Conservation (phyloP, 2,888 invertebrate genomes). For the Cistogaster globosa region DNA sequence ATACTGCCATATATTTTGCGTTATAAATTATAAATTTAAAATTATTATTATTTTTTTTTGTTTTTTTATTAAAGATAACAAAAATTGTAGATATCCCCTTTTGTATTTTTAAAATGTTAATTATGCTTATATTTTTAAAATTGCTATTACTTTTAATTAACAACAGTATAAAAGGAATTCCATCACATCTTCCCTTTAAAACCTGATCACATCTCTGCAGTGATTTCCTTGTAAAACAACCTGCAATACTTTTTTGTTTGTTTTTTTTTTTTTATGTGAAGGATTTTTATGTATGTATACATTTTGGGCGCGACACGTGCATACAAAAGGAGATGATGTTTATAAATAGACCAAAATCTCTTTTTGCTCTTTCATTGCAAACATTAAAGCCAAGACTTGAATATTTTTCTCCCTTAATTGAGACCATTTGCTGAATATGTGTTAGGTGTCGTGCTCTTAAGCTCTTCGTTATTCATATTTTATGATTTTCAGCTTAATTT, state of each 20-base stretch:
- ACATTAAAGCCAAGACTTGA: not conserved
- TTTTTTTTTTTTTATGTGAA: conserved; percentile 27
- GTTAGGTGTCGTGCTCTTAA: conserved; percentile 16
- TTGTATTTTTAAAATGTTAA: too few species aligned
- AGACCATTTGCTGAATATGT: conserved; percentile 65
- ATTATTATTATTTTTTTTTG: too few species aligned
- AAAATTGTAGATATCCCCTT: too few species aligned
- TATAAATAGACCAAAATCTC: conserved; percentile 67
- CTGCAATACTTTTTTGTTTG: conserved; percentile 1
- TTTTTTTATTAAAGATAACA: too few species aligned
- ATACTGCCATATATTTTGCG: too few species aligned
- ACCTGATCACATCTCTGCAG: conserved; percentile 12
- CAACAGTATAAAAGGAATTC: too few species aligned
- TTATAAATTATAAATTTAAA: too few species aligned
- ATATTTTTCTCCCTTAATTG: conserved; percentile 39
- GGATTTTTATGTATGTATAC: conserved; percentile 70
- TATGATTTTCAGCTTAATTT: conserved; percentile 55
- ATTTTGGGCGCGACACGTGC: conserved; percentile 75
- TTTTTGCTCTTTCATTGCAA: not conserved
- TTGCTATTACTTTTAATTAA: too few species aligned
- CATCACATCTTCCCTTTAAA: not conserved
- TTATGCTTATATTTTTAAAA: too few species aligned
- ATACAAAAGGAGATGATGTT: conserved; percentile 71
- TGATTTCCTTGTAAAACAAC: conserved; percentile 16
- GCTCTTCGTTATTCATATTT: conserved; percentile 36